A percentile compares a stretch with the other conserved stretches of the same genome.
These are phyloP conservation scores for Papilio aristodemus DNA, from an alignment of 1,140 invertebrate genomes.

Conservation along the genomic window DNA sequence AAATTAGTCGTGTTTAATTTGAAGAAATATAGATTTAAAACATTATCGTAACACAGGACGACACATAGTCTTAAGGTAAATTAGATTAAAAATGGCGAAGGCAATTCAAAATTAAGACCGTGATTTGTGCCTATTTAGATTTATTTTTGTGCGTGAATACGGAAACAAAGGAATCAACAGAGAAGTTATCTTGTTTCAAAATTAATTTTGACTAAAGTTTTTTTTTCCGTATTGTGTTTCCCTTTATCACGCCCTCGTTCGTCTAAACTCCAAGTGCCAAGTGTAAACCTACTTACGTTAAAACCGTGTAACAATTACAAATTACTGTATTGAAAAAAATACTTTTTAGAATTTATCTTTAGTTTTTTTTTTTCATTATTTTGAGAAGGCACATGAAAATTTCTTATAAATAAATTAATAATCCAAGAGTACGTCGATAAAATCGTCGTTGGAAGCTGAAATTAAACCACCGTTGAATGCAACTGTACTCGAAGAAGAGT, in stretches of 20 bases:
- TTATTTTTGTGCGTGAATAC: constrained; percentile 27
- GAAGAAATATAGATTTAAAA: constrained; percentile 21
- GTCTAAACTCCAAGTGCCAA: constrained; percentile 51
- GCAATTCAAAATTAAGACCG: constrained; percentile 19
- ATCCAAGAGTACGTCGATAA: constrained; percentile 42
- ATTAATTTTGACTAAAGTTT: not conserved
- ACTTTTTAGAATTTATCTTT: constrained; percentile 60
- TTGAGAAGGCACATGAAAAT: constrained; percentile 78
- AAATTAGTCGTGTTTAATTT: constrained; percentile 19
- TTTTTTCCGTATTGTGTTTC: constrained; percentile 27
- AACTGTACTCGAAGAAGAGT: not conserved
- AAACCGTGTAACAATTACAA: constrained; percentile 65
- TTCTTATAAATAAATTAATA: constrained; percentile 70
- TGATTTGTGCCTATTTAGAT: constrained; percentile 30
- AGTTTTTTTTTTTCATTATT: constrained; percentile 59
- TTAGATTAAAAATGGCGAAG: not conserved
- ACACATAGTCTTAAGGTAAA: not conserved
- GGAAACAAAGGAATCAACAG: constrained; percentile 12
- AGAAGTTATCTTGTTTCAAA: not conserved
- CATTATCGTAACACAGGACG: not conserved
- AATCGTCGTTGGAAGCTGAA: constrained; percentile 28
- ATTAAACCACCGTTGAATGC: constrained; percentile 14
- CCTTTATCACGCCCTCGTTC: constrained; percentile 48
- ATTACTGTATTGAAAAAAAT: constrained; percentile 66
- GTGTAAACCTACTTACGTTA: constrained; percentile 63